Evolutionary conservation across 2,888 invertebrate species (phyloP).

Genomic region (Cantharis lateralis): DNA sequence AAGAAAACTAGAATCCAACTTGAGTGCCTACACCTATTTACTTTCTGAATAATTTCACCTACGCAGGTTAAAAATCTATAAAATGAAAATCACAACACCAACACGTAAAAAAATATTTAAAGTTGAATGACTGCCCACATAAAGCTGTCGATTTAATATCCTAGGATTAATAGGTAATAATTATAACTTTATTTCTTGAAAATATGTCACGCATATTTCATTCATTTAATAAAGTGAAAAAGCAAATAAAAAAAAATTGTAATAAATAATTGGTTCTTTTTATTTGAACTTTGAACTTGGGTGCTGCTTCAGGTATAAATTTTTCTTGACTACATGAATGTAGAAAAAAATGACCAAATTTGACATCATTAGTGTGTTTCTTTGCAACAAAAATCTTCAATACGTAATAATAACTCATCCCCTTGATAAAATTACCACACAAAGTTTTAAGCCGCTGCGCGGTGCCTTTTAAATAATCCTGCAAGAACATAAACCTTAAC

Average conservation of each 20-base stretch:
- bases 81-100: constrained; percentile 27
- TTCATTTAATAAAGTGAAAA: not conserved
- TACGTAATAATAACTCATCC: not conserved
- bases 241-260: not conserved
- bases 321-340: not conserved
- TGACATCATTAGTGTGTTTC: not conserved
- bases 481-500: not conserved
- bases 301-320: not conserved
- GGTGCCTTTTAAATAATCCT: not conserved
- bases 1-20: constrained; percentile 3
- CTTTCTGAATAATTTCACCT: constrained; percentile 14
- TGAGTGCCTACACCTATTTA: constrained; percentile 1
- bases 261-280: not conserved
- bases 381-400: not conserved
- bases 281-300: not conserved
- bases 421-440: not conserved
- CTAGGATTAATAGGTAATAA: not conserved
- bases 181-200: not conserved
- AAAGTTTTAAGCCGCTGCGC: not conserved
- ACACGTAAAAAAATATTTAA: constrained; percentile 22
- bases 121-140: constrained; percentile 10
- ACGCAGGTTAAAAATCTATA: constrained; percentile 11
- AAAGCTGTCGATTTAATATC: not conserved
- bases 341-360: not conserved
- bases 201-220: not conserved